Base-by-base conservation (phyloP, 2,113 vertebrate genomes). In the Lutjanus erythropterus region DNA sequence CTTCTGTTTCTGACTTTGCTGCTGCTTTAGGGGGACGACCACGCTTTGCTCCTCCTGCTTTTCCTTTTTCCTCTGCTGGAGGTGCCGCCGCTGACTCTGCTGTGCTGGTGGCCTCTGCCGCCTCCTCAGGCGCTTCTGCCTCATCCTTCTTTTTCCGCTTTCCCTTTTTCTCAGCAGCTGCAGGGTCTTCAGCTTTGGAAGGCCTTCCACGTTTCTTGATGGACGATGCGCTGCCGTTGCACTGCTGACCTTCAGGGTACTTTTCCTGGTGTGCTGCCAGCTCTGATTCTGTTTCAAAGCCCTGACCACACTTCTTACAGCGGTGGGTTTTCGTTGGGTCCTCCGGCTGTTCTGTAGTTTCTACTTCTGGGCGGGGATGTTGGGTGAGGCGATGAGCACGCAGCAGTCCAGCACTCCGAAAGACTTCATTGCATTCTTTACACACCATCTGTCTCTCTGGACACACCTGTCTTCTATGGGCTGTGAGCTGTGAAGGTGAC, bases 401-500 rank as follows among this genome's bases (percentile, higher is more conserved):
- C 66, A 96, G 91, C 73, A 95, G 87, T 19, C 90, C 93, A 1
- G 92, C 90, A 73, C 93, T 94, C 4, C 94, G 75, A 82, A 95
- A 96, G 33, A 83, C 91, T 83, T 95, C 92, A 31, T 88, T 93
- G 86, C 95, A 96, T 88, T 95, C 94, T 90, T 93, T 94, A 78
- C 95, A 96, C 1, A 85, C 85, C 60, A 94, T 86, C 81, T 94
- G 95, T 41, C 88, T 93, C 86, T 95, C 95, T 5, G 94, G 93
- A 89, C 95, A 96, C 70, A 94, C 87, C 59, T 95, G 94, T 75
- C 95, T 87, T 78, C 95, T 89, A 58, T 96, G 95, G 19, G 93
- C 72, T 27, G 84, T 95, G 65, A 96, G 82, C 95, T 96, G 72
- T 1, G 18, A 10, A 71, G 16, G 23, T 0, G 7, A 75, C 5